A percentile compares a stretch with the other conserved stretches of the same genome.
Evolutionary conservation across 2,113 vertebrate species (phyloP).

Genomic region (Balaeniceps rex): DNA sequence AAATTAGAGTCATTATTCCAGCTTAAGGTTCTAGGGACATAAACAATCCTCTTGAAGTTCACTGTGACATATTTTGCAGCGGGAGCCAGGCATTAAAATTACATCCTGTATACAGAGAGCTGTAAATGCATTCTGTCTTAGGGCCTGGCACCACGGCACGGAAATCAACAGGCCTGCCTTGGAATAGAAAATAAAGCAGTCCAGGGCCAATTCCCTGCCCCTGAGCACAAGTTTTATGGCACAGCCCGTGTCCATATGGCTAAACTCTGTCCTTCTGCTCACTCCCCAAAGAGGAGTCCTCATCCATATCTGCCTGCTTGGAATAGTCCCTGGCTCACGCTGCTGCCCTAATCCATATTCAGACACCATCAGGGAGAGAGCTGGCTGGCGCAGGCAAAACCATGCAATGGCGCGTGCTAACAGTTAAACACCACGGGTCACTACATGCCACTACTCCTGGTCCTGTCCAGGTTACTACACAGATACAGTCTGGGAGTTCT

Average conservation of each 20-base stretch:
- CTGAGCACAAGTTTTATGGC: constrained; percentile 43
- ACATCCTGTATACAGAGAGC: not conserved
- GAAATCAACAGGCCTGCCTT: constrained; percentile 35
- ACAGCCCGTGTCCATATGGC: constrained; percentile 41
- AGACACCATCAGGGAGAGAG: not conserved
- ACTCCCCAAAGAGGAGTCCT: not conserved
- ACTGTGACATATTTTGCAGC: constrained; percentile 10
- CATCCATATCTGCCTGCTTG: not conserved
- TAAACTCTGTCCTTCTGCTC: constrained; percentile 38
- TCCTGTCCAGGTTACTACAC: not conserved
- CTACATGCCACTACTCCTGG: not conserved
- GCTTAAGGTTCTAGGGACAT: constrained; percentile 43
- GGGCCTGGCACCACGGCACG: not conserved
- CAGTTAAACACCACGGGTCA: not conserved
- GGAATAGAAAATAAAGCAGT: constrained; percentile 32
- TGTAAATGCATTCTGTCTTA: constrained; percentile 39
- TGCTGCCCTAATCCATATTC: not conserved
- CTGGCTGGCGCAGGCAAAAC: not conserved
- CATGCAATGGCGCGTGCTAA: not conserved
- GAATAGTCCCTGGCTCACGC: not conserved
- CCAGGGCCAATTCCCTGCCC: constrained; percentile 28
- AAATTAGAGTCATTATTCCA: constrained; percentile 52
- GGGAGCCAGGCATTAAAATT: constrained; percentile 46
- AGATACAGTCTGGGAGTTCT: not conserved
- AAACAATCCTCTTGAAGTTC: constrained; percentile 51